Conservation (phyloP, 2,113 vertebrate species). For the Pterophyllum scalare region DNA sequence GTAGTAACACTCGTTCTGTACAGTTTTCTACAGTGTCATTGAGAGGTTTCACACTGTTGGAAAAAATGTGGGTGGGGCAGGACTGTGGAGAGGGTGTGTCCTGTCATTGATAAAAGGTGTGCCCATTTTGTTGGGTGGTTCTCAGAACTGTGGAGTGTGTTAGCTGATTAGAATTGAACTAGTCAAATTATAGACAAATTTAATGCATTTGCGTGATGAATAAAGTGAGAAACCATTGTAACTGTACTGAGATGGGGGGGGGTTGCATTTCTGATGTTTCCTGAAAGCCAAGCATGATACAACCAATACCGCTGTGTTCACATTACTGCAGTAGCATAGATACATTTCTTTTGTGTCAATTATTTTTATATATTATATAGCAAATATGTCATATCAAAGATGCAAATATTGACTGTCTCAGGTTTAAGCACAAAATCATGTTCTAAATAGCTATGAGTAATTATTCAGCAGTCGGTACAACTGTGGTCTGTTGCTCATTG, state of each 20-base stretch:
- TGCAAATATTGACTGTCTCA: not conserved
- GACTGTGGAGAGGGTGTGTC: constrained; percentile 44
- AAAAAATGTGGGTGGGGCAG: constrained; percentile 74
- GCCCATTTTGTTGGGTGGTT: constrained; percentile 65
- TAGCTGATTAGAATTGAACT: constrained; percentile 66
- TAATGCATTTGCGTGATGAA: not conserved
- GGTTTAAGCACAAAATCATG: not conserved
- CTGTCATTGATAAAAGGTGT: constrained; percentile 75
- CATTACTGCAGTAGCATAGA: not conserved
- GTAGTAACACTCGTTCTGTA: constrained; percentile 21
- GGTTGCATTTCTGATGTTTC: not conserved
- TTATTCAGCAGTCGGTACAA: constrained; percentile 3
- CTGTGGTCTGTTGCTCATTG: not conserved
- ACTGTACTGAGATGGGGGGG: no score
- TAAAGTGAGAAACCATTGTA: not conserved
- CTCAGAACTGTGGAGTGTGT: constrained; percentile 68
- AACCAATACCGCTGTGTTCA: not conserved
- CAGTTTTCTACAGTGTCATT: constrained; percentile 26
- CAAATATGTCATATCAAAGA: not conserved
- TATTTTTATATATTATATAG: not conserved
- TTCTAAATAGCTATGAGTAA: not conserved
- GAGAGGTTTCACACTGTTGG: constrained; percentile 36
- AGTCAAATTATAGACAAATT: not conserved
- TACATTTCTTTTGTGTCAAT: not conserved
- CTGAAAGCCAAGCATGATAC: not conserved